Base-by-base conservation (phyloP, 2,113 vertebrate species). In the Nesogale talazaci region DNA sequence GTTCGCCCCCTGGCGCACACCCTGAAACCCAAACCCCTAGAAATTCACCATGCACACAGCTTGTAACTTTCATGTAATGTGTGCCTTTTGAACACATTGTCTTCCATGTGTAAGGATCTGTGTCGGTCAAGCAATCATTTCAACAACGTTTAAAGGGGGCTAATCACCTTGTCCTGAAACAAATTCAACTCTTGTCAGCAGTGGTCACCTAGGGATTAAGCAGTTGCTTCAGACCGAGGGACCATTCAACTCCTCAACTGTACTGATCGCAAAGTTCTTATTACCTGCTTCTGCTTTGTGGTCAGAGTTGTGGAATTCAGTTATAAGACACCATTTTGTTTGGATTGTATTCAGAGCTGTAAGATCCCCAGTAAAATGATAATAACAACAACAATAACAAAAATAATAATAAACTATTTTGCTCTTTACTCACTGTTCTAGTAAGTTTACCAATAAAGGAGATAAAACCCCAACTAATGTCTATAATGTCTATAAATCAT, bases 241-340 rank as follows among this genome's bases (percentile, higher is more conserved):
- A 91, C 46, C 25, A 6, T 63, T 81, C 36, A 80, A 31, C n/a
- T 75, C 63, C 46, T 67, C 82, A 31, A 76, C 75, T 83, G n/a
- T 9, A 17, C 17, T 67, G 89, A n/a, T 23, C 83, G 90, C 86
- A n/a, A 31, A 52, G 61, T 79, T 84, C 31, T 90, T 83, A 91
- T 76, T 20, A 67, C n/a, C 65, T 72, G 8, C 16, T 84, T 76
- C 89, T 78, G 34, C 31, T 86, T 29, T 89, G 23, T 19, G 92
- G n/a, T 86, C 61, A 86, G 56, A 83, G 31, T 29, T 94, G 38
- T 88, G n/a, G 92, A 84, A 88, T 88, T 56, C 85, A 80, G 42
- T 61, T 85, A 29, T 40, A 76, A 90, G 81, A 95, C 36, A 22
- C 17, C 9, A 63, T 23, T 70, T 52, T 52, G 46, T 52, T 52